These are phyloP conservation scores for Spinus olivaceus DNA, from an alignment of 2,797 vertebrate genomes.

Conservation along the genomic window DNA sequence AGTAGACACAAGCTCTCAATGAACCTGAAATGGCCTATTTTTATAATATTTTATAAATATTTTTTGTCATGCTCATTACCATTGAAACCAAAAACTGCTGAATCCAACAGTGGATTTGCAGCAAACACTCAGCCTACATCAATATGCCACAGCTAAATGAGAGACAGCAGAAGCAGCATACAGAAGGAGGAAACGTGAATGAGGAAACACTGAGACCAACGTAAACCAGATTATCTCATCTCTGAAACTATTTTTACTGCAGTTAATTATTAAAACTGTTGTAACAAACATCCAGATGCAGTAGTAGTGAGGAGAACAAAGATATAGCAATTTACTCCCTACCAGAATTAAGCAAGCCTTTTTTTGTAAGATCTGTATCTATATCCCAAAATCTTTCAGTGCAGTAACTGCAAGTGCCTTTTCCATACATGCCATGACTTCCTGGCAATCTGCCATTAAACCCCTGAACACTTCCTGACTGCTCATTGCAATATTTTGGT, in stretches of 20 bases:
- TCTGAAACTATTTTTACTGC: neutral
- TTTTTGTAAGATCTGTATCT: neutral
- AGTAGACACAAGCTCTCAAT: neutral
- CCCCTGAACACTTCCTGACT: neutral
- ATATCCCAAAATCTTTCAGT: neutral
- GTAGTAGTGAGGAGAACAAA: neutral
- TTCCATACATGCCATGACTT: accelerated
- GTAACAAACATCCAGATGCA: neutral
- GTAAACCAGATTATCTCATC: neutral
- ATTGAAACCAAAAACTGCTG: neutral
- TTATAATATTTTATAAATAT: neutral
- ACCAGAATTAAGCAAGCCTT: neutral
- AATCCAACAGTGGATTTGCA: neutral
- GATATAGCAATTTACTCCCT: neutral
- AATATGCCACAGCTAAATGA: neutral
- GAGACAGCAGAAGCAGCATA: neutral
- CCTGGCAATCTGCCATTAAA: neutral
- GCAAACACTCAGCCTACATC: neutral
- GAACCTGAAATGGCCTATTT: neutral
- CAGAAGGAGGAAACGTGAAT: neutral
- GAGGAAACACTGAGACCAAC: neutral
- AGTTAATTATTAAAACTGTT: neutral
- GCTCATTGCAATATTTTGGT: neutral
- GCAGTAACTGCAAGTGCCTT: neutral
- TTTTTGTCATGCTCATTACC: neutral